A percentile compares a stretch with the other conserved stretches of the same genome.
phyloP scores from a whole-genome alignment of 2,888 invertebrate genomes.

The Malacosoma neustria region DNA sequence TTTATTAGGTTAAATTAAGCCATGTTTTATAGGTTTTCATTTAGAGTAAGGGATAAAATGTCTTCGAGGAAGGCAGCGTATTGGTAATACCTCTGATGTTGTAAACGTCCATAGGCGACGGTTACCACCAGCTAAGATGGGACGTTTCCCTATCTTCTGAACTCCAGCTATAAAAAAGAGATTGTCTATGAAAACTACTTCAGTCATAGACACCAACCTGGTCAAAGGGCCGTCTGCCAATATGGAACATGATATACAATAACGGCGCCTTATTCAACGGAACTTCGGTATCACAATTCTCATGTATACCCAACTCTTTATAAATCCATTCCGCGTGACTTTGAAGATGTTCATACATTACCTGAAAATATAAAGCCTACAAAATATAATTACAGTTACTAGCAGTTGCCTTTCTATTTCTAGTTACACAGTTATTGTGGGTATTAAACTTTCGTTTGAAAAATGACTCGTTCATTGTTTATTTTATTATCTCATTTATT shows the following conservation, averaged over 20 bases:
- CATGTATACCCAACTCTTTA: slow-evolving; percentile 67
- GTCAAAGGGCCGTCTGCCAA: slow-evolving; percentile 83
- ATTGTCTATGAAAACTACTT: too few species aligned
- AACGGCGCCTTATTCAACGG: slow-evolving; percentile 65
- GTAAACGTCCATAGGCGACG: too few species aligned
- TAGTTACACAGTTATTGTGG: neutral
- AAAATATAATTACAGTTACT: neutral
- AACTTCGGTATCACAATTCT: slow-evolving; percentile 31
- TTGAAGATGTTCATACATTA: slow-evolving; percentile 81
- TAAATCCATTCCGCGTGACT: slow-evolving; percentile 81
- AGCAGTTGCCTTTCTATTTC: neutral
- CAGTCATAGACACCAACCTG: slow-evolving; percentile 72
- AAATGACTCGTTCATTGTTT: too few species aligned
- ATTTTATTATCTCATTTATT: too few species aligned
- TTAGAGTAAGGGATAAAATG: too few species aligned
- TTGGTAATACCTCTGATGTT: too few species aligned
- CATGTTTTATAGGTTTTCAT: too few species aligned
- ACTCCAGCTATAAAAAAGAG: too few species aligned
- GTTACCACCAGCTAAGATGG: too few species aligned
- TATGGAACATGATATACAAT: slow-evolving; percentile 86
- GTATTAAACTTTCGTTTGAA: neutral
- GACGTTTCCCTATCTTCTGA: too few species aligned
- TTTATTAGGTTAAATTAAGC: too few species aligned
- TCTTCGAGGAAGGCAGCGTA: too few species aligned
- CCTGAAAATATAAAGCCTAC: slow-evolving; percentile 48